These are phyloP conservation scores for Axea sp. DNA, from an alignment of 2,888 invertebrate genomes.

Conservation along the genomic window DNA sequence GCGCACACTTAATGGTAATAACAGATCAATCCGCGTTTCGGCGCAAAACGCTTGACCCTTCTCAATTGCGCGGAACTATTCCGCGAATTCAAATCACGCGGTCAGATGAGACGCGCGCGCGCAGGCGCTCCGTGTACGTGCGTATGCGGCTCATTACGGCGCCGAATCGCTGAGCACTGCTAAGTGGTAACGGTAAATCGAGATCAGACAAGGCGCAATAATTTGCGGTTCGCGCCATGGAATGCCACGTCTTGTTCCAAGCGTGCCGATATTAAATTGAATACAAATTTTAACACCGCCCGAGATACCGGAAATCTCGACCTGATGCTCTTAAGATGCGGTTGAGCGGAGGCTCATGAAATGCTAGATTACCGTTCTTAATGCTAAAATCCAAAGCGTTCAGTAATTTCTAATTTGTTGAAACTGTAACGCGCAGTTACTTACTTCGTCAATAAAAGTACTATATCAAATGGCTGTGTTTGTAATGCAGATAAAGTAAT, in stretches of 20 bases:
- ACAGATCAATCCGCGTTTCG: slow-evolving; percentile 9
- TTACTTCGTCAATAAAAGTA: too few species aligned
- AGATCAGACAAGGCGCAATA: slow-evolving; percentile 66
- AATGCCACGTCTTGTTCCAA: slow-evolving; percentile 59
- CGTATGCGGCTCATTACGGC: slow-evolving; percentile 51
- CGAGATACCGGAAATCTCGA: slow-evolving; percentile 47
- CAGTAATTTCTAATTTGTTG: too few species aligned
- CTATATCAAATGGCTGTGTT: too few species aligned
- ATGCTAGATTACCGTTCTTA: too few species aligned
- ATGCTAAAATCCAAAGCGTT: too few species aligned
- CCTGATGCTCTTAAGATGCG: slow-evolving; percentile 15
- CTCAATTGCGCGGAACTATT: slow-evolving; percentile 31
- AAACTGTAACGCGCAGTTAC: too few species aligned
- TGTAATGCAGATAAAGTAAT: too few species aligned
- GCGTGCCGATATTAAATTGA: slow-evolving; percentile 60
- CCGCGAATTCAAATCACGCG: slow-evolving; percentile 42
- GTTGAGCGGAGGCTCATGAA: slow-evolving; percentile 1
- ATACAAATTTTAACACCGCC: slow-evolving; percentile 57
- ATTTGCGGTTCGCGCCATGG: slow-evolving; percentile 61
- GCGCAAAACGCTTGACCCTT: slow-evolving; percentile 31
- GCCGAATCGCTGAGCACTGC: slow-evolving; percentile 53
- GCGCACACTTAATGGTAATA: slow-evolving; percentile 3
- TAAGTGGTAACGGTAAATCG: slow-evolving; percentile 69
- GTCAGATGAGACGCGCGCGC: slow-evolving; percentile 32
- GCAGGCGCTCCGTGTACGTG: slow-evolving; percentile 1